These are phyloP conservation scores for Chaenogobius annularis DNA, from an alignment of 2,113 vertebrate genomes.

Conservation along the genomic window DNA sequence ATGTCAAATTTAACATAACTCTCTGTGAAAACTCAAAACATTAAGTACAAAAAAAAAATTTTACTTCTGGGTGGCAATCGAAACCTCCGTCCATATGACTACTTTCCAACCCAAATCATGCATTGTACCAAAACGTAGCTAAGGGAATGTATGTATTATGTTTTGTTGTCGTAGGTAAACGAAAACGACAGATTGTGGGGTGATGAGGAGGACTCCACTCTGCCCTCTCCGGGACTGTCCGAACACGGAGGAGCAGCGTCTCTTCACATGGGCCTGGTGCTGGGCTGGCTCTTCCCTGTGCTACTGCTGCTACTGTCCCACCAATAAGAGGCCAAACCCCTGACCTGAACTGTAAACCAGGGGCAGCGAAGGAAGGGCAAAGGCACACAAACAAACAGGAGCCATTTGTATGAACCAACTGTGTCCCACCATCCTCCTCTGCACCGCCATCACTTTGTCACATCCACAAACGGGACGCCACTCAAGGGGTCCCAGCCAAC, in stretches of 20 bases:
- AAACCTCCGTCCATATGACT: too few relatives aligned
- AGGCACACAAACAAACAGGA: conserved; percentile 20
- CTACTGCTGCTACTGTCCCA: conserved; percentile 38
- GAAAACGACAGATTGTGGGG: conserved; percentile 73
- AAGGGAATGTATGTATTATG: background rate
- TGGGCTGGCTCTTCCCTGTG: conserved; percentile 37
- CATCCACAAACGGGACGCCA: conserved; percentile 36
- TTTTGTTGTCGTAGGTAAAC: conserved; percentile 49
- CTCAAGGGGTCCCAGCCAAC: conserved; percentile 7
- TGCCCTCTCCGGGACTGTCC: conserved; percentile 61
- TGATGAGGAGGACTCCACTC: conserved; percentile 58
- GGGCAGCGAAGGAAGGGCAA: background rate
- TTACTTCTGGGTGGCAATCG: too few relatives aligned
- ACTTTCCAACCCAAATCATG: too few relatives aligned
- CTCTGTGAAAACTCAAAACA: too few relatives aligned
- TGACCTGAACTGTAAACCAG: conserved; percentile 28
- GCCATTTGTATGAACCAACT: conserved; percentile 33
- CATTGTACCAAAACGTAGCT: background rate
- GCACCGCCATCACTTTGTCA: conserved; percentile 46
- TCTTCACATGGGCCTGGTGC: conserved; percentile 16
- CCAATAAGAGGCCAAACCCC: conserved; percentile 35
- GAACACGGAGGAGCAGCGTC: conserved; percentile 23
- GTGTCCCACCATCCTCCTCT: conserved; percentile 24
- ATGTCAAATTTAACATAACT: too few relatives aligned
- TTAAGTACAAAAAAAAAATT: too few relatives aligned